Base-by-base conservation (phyloP, 2,113 vertebrate species). In the Hylia prasina region DNA sequence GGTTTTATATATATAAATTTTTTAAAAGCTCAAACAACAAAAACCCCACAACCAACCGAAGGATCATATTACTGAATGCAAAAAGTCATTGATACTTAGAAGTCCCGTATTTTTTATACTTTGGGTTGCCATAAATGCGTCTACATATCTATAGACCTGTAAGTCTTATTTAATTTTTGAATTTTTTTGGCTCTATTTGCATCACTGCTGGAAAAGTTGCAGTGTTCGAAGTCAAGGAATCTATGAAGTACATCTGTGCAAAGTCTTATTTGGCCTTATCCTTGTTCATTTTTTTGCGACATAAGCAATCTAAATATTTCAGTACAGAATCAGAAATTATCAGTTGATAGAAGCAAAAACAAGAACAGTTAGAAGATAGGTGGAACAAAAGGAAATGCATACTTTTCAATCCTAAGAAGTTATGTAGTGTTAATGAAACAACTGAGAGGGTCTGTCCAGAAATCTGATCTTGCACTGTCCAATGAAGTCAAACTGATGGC, bases 41-140 rank as follows among this genome's bases (percentile, higher is more conserved):
- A 73, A 54, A 11, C 0, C 4, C 12, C 30, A 11, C 42, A 63
- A 11, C 3, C 2, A 66, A 58, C 6, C 16, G 30, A 27, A 7
- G 6, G 33, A 17, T 73, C 16, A 13, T 44, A 53, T 61, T 66
- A 25, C 16, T 61, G 15, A 17, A 4, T 56, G 22, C 53, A 71
- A 64, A 70, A 81, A 37, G 27, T 15, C 11, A 11, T 51, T 47
- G 7, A 20, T 76, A 47, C 18, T 82, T 82, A 48, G 5, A n/a
- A 64, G 1, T 18, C 70, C 1, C 12, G 9, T 19, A 9, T 27
- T 58, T 90, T 72, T 68, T 53, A n/a, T 56, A 25, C 54, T 64
- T 82, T 30, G 22, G 2, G 12, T 63, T 83, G 18, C 31, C 2
- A 3, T 69, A 65, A 80, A 44, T 27, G 13, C 1, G 13, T 57